These are phyloP conservation scores for Eupithecia vulgata DNA, from an alignment of 2,888 invertebrate genomes.

Conservation along the genomic window DNA sequence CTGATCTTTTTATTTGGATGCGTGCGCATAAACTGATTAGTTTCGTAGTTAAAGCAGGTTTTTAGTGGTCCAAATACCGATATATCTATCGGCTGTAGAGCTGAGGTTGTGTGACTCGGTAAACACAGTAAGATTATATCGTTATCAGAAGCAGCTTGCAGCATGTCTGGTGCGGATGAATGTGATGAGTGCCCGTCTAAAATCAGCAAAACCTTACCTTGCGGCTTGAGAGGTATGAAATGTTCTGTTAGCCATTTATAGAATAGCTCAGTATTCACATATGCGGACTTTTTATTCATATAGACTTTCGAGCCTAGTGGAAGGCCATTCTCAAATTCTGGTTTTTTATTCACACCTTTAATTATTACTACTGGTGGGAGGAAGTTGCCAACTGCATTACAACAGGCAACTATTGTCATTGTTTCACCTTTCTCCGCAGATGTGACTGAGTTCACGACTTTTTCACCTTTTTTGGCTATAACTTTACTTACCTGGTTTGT, in stretches of 20 bases:
- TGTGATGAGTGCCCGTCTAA: constrained; percentile 43
- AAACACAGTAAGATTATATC: constrained; percentile 38
- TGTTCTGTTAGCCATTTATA: constrained; percentile 20
- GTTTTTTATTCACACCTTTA: too few relatives aligned
- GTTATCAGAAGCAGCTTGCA: constrained; percentile 37
- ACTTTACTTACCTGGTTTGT: constrained; percentile 10
- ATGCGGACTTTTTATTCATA: constrained; percentile 13
- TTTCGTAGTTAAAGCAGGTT: too few relatives aligned
- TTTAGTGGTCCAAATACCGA: too few relatives aligned
- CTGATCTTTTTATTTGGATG: too few relatives aligned
- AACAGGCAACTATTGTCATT: constrained; percentile 6
- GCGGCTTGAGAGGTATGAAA: constrained; percentile 36
- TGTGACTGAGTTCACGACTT: constrained; percentile 1
- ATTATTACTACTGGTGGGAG: neutral
- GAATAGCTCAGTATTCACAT: constrained; percentile 34
- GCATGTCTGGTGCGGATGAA: constrained; percentile 38
- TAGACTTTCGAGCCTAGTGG: neutral
- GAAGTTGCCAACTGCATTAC: constrained; percentile 3
- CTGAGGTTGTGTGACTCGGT: constrained; percentile 44
- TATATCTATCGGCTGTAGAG: too few relatives aligned
- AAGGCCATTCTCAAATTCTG: too few relatives aligned
- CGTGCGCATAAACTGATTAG: too few relatives aligned
- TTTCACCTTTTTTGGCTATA: neutral
- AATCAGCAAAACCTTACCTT: constrained; percentile 39
- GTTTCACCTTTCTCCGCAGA: constrained; percentile 4